These are phyloP conservation scores for Strix uralensis DNA, from an alignment of 2,113 vertebrate genomes.

Conservation along the genomic window DNA sequence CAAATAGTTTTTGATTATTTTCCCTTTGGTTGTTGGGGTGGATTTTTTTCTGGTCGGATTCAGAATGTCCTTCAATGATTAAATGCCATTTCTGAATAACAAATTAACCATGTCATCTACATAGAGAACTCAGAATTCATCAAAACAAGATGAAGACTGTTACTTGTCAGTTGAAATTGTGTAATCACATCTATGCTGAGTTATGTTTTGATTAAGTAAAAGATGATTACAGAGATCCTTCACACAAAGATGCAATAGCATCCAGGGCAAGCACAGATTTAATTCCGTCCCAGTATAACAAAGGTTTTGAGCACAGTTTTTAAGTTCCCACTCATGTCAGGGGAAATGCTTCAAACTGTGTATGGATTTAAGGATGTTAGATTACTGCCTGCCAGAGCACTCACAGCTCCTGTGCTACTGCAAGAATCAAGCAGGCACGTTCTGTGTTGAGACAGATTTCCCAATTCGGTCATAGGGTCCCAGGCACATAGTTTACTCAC, in stretches of 20 bases:
- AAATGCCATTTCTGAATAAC: conserved; percentile 18
- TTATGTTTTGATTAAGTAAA: conserved; percentile 47
- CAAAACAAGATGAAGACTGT: conserved; percentile 7
- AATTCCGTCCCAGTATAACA: neutral
- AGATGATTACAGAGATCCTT: conserved; percentile 16
- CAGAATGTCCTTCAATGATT: conserved; percentile 3
- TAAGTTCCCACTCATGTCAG: neutral
- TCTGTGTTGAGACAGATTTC: neutral
- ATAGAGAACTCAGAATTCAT: neutral
- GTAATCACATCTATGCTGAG: conserved; percentile 26
- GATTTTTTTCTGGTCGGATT: neutral
- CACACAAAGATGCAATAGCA: neutral
- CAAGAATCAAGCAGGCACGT: neutral
- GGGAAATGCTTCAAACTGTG: neutral
- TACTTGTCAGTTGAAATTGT: conserved; percentile 18
- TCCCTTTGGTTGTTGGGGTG: neutral
- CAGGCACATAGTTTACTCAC: neutral
- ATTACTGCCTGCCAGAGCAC: neutral
- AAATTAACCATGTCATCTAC: neutral
- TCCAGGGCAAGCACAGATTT: neutral
- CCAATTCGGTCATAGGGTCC: neutral
- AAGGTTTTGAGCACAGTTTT: neutral
- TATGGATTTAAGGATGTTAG: neutral
- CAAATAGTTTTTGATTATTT: neutral
- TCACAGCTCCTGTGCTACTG: neutral